Conservation (phyloP, 2,113 vertebrate genomes). For the Delphinapterus leucas region DNA sequence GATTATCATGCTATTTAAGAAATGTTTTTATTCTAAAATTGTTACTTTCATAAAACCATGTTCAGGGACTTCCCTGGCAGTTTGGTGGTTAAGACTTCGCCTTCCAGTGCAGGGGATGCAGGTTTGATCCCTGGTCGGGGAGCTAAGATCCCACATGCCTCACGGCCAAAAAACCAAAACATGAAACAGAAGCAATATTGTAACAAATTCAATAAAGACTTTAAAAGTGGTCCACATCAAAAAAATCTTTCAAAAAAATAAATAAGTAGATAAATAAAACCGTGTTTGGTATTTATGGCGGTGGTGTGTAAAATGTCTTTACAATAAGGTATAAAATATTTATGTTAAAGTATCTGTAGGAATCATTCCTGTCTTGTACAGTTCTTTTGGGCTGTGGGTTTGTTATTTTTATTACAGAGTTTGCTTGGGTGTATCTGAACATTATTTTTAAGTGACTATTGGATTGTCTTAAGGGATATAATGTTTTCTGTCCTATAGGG, state of each 20-base stretch:
- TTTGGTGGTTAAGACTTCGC: too few species aligned
- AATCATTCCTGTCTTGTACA: neutral
- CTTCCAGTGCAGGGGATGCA: too few species aligned
- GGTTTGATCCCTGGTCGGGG: too few species aligned
- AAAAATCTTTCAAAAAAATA: too few species aligned
- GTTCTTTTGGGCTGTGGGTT: neutral
- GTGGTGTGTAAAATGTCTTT: slow-evolving; percentile 26
- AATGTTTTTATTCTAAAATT: slow-evolving; percentile 53
- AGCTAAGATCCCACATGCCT: too few species aligned
- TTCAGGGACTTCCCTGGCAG: neutral
- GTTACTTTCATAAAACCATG: slow-evolving; percentile 34
- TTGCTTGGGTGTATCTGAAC: slow-evolving; percentile 6
- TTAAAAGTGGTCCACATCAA: too few species aligned
- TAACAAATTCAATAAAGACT: too few species aligned
- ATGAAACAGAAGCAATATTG: too few species aligned
- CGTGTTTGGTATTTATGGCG: slow-evolving; percentile 56
- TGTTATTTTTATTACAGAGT: slow-evolving; percentile 27
- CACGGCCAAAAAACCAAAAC: too few species aligned
- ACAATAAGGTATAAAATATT: slow-evolving; percentile 55
- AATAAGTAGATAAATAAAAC: neutral
- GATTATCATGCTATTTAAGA: slow-evolving; percentile 13
- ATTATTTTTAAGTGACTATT: slow-evolving; percentile 24
- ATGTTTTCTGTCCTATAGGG: slow-evolving; percentile 5
- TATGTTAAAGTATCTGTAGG: slow-evolving; percentile 32
- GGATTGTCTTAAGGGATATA: neutral